Base-by-base conservation (phyloP, 2,797 vertebrate genomes). In the Meda fulgida region DNA sequence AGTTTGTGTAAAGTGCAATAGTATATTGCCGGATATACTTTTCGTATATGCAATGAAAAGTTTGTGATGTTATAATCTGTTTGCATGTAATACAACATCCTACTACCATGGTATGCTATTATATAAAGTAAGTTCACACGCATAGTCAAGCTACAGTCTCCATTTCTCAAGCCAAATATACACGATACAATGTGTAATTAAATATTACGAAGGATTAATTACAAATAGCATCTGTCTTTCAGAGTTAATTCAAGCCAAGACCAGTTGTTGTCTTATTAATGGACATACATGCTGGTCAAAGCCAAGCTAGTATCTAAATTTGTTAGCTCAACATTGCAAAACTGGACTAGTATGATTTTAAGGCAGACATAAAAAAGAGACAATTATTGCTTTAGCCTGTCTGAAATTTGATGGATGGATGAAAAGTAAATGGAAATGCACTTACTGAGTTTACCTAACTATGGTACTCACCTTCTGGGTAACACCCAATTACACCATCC, bases 401-500 rank as follows among this genome's bases (percentile, higher is more conserved):
- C 4, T 67, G 4, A 67, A 67, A 31, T n/a, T n/a, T n/a, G n/a
- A n/a, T 46, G 43, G 43, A 43, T 43, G 43, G 43, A 14, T 46
- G 43, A 46, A 46, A 46, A 63, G 51, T 55, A 7, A 55, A 55
- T 10, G 53, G 8, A 55, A 55, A 23, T 0, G 0, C 63, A 16
- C 0, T 38, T 69, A 40, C 69, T 46, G 40, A 46, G n/a, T 72
- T 18, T 18, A 46, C 26, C 5, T 5, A 23, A 23, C 2, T 43
- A 43, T 43, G 40, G 8, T 36, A 88, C 91, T 92, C 81, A 96
- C 96, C 89, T 0, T 92, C 90, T 36, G 96, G 94, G 72, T 94
- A 94, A 89, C 96, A 96, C 86, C 93, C 91, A 6, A 95, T 92
- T 3, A 93, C 87, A 84, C 94, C 94, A 0, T 90, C 86, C 88